These are phyloP conservation scores for Holotrichia oblita DNA, from an alignment of 1,140 invertebrate species.

Conservation along the genomic window DNA sequence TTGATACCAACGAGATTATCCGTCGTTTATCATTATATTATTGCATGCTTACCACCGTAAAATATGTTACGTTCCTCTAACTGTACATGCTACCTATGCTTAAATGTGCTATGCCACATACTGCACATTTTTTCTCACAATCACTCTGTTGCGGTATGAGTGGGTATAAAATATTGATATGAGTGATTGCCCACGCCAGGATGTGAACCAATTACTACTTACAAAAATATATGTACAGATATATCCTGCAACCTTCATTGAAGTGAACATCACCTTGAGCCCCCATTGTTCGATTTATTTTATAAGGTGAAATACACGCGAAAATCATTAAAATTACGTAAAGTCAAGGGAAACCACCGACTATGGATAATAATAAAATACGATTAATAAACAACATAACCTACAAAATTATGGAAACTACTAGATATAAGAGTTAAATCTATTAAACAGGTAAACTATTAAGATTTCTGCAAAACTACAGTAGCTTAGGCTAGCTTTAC, in stretches of 20 bases:
- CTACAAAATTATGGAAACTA: too few relatives aligned
- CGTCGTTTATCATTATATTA: conserved; percentile 15
- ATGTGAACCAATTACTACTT: conserved; percentile 13
- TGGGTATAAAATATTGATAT: conserved; percentile 21
- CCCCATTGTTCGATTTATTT: not conserved
- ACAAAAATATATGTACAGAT: not conserved
- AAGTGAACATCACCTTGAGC: conserved; percentile 21
- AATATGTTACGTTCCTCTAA: not conserved
- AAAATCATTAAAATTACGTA: too few relatives aligned
- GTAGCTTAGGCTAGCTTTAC: too few relatives aligned
- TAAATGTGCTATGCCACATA: not conserved
- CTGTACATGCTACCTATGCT: conserved; percentile 18
- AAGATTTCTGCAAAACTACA: too few relatives aligned
- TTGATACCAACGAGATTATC: conserved; percentile 18
- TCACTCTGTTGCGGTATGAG: not conserved
- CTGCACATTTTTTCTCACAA: not conserved
- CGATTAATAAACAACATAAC: too few relatives aligned
- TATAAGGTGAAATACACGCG: too few relatives aligned
- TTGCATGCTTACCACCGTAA: conserved; percentile 6
- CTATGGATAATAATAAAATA: too few relatives aligned
- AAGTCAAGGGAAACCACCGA: too few relatives aligned
- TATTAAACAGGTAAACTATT: too few relatives aligned
- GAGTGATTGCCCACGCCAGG: conserved; percentile 15
- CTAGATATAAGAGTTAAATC: too few relatives aligned
- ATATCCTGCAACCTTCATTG: conserved; percentile 14